phyloP scores from a whole-genome alignment of 53 echinoderm and acorn worm genomes.

The Apostichopus leukothele region DNA sequence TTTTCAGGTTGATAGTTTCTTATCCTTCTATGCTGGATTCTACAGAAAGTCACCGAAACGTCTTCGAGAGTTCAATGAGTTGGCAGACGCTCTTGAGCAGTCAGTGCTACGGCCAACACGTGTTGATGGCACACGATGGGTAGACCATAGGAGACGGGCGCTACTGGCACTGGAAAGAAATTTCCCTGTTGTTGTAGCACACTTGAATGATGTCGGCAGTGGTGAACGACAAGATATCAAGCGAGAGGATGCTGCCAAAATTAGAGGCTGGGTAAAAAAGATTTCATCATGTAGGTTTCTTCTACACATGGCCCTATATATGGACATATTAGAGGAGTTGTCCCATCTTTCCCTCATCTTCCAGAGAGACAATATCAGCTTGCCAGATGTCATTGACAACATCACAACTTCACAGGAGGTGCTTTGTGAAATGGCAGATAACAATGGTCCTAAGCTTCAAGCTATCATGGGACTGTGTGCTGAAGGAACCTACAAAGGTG shows the following conservation, averaged over 20 bases:
- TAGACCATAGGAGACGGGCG: conserved; percentile 37
- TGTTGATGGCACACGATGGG: conserved; percentile 52
- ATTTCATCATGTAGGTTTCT: conserved; percentile 15
- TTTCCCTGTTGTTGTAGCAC: background rate
- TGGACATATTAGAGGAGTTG: conserved; percentile 24
- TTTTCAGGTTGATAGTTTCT: background rate
- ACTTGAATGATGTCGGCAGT: conserved; percentile 34
- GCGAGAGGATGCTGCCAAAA: conserved; percentile 3
- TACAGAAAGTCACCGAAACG: background rate
- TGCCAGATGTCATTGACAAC: conserved; percentile 35
- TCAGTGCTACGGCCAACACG: conserved; percentile 29
- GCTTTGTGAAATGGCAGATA: background rate
- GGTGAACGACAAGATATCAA: background rate
- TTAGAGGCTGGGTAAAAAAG: conserved; percentile 23
- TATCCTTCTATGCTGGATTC: conserved; percentile 26
- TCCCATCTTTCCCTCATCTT: conserved; percentile 8
- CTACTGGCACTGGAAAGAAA: conserved; percentile 19
- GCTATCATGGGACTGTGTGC: background rate
- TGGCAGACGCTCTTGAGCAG: conserved; percentile 43
- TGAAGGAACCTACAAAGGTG: too few relatives aligned
- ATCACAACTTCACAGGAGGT: background rate
- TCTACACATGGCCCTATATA: conserved; percentile 5
- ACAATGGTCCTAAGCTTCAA: background rate
- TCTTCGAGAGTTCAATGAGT: conserved; percentile 30
- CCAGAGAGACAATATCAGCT: conserved; percentile 18